phyloP scores from a whole-genome alignment of 2,888 invertebrate genomes.

The Marronus borbonicus region DNA sequence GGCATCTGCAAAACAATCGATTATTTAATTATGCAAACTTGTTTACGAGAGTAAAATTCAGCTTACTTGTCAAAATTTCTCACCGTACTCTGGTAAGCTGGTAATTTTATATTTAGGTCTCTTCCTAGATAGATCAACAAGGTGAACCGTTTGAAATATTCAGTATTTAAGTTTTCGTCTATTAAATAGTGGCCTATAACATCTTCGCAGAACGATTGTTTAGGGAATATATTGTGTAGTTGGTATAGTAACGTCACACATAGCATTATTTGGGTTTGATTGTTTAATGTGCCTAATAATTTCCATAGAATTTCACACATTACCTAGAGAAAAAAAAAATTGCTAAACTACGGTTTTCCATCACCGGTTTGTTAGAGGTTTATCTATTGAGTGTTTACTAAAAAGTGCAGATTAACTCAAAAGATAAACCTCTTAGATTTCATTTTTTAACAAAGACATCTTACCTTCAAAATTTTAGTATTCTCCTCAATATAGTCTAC shows the following conservation, averaged over 20 bases:
- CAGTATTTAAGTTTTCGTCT: conserved; percentile 71
- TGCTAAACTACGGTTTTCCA: too few relatives aligned
- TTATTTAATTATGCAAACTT: conserved; percentile 17
- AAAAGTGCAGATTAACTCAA: too few relatives aligned
- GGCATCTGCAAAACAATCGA: conserved; percentile 72
- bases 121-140: conserved; percentile 85
- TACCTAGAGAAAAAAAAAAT: conserved; percentile 68
- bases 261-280: conserved; percentile 74
- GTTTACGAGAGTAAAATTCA: background rate
- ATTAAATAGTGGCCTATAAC: conserved; percentile 75
- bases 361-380: too few relatives aligned
- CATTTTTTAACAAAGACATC: conserved; percentile 24
- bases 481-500: conserved; percentile 78
- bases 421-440: too few relatives aligned
- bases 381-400: too few relatives aligned
- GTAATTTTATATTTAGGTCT: conserved; percentile 75
- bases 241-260: conserved; percentile 83
- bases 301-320: conserved; percentile 82
- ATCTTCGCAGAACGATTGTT: conserved; percentile 78
- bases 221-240: conserved; percentile 80
- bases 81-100: conserved; percentile 67
- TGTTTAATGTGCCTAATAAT: conserved; percentile 75
- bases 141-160: conserved; percentile 77
- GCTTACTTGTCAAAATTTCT: conserved; percentile 76
- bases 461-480: conserved; percentile 79